Evolutionary conservation across 2,888 invertebrate genomes (phyloP).

Genomic region (Muscina levida): DNA sequence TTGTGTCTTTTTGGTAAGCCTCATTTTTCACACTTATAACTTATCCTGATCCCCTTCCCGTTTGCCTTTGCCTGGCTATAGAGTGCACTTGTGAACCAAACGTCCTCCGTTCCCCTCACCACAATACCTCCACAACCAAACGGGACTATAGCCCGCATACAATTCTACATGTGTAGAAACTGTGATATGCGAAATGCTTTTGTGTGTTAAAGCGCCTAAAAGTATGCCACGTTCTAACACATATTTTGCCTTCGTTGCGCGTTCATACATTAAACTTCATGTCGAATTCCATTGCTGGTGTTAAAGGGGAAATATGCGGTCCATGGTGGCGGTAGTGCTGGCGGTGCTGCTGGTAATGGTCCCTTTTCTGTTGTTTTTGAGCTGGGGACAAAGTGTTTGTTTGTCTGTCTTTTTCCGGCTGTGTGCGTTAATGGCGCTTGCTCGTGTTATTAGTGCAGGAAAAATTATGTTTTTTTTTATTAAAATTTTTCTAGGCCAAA

Average conservation of each 20-base stretch:
- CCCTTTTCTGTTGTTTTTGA: neutral
- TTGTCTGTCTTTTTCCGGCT: neutral
- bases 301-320: slow-evolving; percentile 41
- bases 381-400: slow-evolving; percentile 11
- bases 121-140: neutral
- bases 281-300: slow-evolving; percentile 28
- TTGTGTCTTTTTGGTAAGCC: slow-evolving; percentile 41
- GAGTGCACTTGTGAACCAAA: neutral
- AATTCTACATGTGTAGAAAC: neutral
- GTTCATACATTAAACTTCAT: slow-evolving; percentile 33
- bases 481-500: slow-evolving; percentile 14
- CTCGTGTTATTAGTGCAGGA: neutral
- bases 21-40: slow-evolving; percentile 60
- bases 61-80: neutral
- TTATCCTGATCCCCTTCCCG: slow-evolving; percentile 22
- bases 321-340: slow-evolving; percentile 31
- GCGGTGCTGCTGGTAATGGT: neutral
- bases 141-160: neutral
- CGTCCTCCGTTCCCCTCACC: neutral
- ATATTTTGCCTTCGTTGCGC: slow-evolving; percentile 19
- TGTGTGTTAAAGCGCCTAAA: slow-evolving; percentile 45
- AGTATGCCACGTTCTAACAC: slow-evolving; percentile 61
- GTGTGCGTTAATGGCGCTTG: neutral
- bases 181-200: neutral
- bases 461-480: slow-evolving; percentile 32